Base-by-base conservation (phyloP, 2,113 vertebrate species). In the Arenaria interpres region DNA sequence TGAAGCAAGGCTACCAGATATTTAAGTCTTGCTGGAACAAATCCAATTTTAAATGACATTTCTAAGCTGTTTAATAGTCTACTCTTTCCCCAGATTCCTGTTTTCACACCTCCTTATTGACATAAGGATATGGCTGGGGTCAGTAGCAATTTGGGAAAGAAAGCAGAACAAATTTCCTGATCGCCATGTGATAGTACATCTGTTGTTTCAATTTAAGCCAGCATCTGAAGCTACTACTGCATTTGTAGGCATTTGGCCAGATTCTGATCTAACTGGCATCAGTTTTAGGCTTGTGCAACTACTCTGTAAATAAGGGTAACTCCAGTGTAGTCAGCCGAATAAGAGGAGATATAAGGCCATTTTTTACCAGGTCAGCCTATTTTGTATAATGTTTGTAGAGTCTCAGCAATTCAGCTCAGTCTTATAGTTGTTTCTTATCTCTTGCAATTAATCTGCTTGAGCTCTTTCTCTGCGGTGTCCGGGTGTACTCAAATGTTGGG, bases 161-260 rank as follows among this genome's bases (percentile, higher is more conserved):
- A 95, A 93, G 89, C 89, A 96, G 95, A 94, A 93, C 87, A 88
- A 93, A 97, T 95, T 95, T 95, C 81, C 87, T 92, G 41, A 73
- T 89, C 7, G 6, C 87, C 87, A 85, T 73, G 80, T 95, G 84
- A 95, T 82, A 69, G 77, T 94, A 79, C 96, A 95, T 94, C 95
- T 96, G 92, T 88, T 5, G 5, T 66, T 97, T 93, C 95, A 63
- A 3, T 92, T 95, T 79, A 80, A 95, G 81, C 84, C 84, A 92
- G 53, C 53, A 92, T 89, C 80, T 92, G 77, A 94, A 89, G 75
- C 77, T 80, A 62, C 66, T 90, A 66, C 66, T 92, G 57, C 45
- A 23, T 76, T 81, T 85, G 41, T 41, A 89, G 57, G 63, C 69
- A 13, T 91, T 91, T 83, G 71, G 86, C 86, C 87, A 96, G 84